Conservation (phyloP, 2,888 invertebrate species). For the Eupithecia pulchellata region DNA sequence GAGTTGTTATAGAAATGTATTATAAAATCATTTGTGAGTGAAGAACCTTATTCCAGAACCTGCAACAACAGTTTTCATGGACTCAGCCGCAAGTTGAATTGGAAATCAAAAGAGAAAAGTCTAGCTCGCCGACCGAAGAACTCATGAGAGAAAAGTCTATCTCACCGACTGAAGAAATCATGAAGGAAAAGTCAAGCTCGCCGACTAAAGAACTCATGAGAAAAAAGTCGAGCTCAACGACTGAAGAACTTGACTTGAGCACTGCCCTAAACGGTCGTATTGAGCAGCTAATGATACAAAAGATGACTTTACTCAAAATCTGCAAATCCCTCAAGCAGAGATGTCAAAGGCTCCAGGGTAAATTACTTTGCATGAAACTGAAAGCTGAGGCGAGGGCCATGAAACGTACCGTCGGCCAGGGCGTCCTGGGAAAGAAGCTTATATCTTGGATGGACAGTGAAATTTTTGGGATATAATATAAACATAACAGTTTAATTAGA, state of each 20-base stretch:
- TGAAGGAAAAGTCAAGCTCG: slow-evolving; percentile 21
- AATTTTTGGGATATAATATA: slow-evolving; percentile 25
- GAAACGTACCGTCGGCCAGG: slow-evolving; percentile 6
- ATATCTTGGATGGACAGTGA: slow-evolving; percentile 34
- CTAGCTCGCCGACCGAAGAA: slow-evolving; percentile 15
- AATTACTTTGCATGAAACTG: slow-evolving; percentile 24
- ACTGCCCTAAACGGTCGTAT: slow-evolving; percentile 40
- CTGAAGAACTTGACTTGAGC: slow-evolving; percentile 27
- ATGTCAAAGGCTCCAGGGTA: slow-evolving; percentile 34
- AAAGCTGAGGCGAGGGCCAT: slow-evolving; percentile 9
- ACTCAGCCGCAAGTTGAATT: slow-evolving; percentile 17
- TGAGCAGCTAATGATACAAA: slow-evolving; percentile 42
- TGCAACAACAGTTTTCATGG: slow-evolving; percentile 27
- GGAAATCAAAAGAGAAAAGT: slow-evolving; percentile 32
- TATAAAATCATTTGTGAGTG: not conserved
- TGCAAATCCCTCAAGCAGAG: slow-evolving; percentile 37
- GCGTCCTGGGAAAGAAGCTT: slow-evolving; percentile 21
- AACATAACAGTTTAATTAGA: not conserved
- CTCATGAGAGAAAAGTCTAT: slow-evolving; percentile 19
- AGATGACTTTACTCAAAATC: slow-evolving; percentile 37
- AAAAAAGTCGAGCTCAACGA: slow-evolving; percentile 22
- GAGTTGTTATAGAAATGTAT: not conserved
- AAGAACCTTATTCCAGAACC: slow-evolving; percentile 28
- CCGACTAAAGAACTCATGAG: slow-evolving; percentile 22
- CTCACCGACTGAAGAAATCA: slow-evolving; percentile 14